Base-by-base conservation (phyloP, 1,140 invertebrate species). In the Drosophila nasuta region DNA sequence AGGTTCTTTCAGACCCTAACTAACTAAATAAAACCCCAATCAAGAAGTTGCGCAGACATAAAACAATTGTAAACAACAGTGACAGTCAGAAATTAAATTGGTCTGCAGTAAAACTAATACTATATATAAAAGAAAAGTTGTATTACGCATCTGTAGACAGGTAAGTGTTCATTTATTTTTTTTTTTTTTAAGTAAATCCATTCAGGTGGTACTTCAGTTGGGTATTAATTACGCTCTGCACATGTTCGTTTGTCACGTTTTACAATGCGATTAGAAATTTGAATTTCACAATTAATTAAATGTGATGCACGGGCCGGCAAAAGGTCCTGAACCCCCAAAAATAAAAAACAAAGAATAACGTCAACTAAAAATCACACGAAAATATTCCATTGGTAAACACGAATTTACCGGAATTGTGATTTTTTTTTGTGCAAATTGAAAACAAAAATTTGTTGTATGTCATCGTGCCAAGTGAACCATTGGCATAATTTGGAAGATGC, bases 311-410 rank as follows among this genome's bases (percentile, higher is more conserved):
- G 6, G 10, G 33, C 5, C 17, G 35, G 30, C 17, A 6, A 28
- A 41, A 25, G 11, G 20, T 69, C 17, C 10, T 25, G 5, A 25
- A 25, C 11, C 6, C 30, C 35, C 28, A 35, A 51, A 20, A 25
- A 25, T 25, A 25, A 25, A 20, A 25, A 25, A 25, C 20, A 25
- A 60, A 33, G 30, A 52, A 45, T 45, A 59, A 56, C 4, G 49
- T 38, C 35, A 38, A 38, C 5, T 33, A 33, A 33, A 33, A 38
- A 10, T 10, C 35, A 38, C 35, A 38, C 30, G 30, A 72, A 79
- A 86, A 82, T 30, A 82, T 86, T 86, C 79, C 79, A 79, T 71
- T 72, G 51, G 56, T 59, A 79, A 81, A 81, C 64, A 79, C 17
- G 64, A 73, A 46, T 46, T 73, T 63, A 52, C 45, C 63, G 56